Evolutionary conservation across 2,888 invertebrate species (phyloP), one percentile per base, ranked within the genome.

Genomic region (Camponotus fellah): DNA sequence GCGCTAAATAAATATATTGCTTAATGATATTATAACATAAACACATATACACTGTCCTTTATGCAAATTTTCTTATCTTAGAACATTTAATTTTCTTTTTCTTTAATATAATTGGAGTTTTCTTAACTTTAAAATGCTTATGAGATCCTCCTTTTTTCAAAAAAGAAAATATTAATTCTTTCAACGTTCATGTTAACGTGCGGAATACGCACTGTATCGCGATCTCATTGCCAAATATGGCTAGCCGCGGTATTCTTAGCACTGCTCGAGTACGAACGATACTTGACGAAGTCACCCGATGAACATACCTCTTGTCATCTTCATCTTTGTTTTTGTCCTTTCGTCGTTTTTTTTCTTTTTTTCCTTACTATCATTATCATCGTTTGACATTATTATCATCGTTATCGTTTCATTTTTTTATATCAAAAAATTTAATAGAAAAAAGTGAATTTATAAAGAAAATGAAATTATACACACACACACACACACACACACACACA

Each of bases 151-250:
- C 75, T 58, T 58, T 34, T 75, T 65, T 37, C 21, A 66, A 82
- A 85, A 83, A 64, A 75, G 26, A 75, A 65, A 60, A 71, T 17
- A 53, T 66, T 83, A 65, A 76, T 81, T 84, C 80, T 85, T 88
- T 87, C 77, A 26, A 60, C 37, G 66, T 40, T 46, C 56, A 85
- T 83, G 82, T 86, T 89, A 53, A 53, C 86, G 85, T 84, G 90
- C 88, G 86, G 87, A 88, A 88, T 89, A 86, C 86, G 83, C 69
- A 86, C 85, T 77, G 88, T 87, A 89, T 91, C 91, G 92, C 92
- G 91, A 89, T 93, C 93, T 91, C 94, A 94, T 94, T 94, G 93
- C 94, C 94, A 94, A 94, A 95, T 95, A 95, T 94, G 94, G 94
- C 93, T 91, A 92, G 91, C 92, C 92, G 92, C 89, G 94, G 91